phyloP scores from a whole-genome alignment of 2,888 invertebrate species.

The Cheilosia soror region DNA sequence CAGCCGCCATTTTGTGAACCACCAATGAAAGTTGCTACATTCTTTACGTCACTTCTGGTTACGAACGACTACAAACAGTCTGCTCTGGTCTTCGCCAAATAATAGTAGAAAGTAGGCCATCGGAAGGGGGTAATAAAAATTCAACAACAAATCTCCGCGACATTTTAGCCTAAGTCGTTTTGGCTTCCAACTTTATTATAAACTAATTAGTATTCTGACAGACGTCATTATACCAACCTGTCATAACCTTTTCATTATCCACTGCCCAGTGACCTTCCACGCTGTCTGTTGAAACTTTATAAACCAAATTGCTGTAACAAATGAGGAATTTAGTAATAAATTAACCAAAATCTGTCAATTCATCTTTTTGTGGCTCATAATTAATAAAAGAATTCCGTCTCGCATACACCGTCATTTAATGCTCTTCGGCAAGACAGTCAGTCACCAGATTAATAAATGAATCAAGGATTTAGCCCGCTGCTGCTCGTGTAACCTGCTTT shows the following conservation, averaged over 20 bases:
- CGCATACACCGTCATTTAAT: constrained; percentile 11
- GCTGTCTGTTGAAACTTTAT: constrained; percentile 62
- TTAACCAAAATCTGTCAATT: constrained; percentile 45
- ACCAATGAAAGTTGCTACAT: background rate
- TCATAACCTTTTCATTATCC: constrained; percentile 28
- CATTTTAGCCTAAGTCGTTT: constrained; percentile 44
- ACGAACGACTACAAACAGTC: background rate
- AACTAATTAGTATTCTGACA: constrained; percentile 55
- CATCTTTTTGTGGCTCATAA: background rate
- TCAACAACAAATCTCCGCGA: constrained; percentile 27
- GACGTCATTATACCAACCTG: constrained; percentile 9
- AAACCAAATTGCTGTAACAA: constrained; percentile 54
- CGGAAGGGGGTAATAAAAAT: constrained; percentile 48
- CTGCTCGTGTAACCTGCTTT: constrained; percentile 25
- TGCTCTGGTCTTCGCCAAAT: constrained; percentile 3
- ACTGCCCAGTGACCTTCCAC: constrained; percentile 56
- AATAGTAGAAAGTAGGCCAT: constrained; percentile 61
- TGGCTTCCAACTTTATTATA: constrained; percentile 28
- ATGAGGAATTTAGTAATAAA: constrained; percentile 66
- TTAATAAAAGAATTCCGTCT: background rate
- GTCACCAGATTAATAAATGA: constrained; percentile 65
- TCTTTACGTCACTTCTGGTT: background rate
- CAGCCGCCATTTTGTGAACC: background rate
- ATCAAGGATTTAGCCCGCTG: constrained; percentile 45
- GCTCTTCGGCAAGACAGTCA: constrained; percentile 55